phyloP scores from a whole-genome alignment of 2,113 vertebrate genomes.

The Epinephelus fuscoguttatus region DNA sequence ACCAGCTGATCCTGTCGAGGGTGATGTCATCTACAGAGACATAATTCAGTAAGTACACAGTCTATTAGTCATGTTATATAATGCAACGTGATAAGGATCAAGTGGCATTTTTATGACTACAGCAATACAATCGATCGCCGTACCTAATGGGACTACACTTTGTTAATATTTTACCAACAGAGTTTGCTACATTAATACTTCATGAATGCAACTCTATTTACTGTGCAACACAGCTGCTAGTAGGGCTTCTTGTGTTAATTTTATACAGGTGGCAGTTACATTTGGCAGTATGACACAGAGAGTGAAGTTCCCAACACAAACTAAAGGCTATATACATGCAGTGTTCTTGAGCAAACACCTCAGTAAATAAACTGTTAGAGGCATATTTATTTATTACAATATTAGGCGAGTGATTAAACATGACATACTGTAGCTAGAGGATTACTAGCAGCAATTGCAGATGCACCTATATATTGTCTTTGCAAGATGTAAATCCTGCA shows the following conservation, averaged over 20 bases:
- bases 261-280: neutral
- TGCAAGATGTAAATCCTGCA: neutral
- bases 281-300: neutral
- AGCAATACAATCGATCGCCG: neutral
- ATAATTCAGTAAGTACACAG: neutral
- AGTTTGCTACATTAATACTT: neutral
- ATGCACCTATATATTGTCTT: neutral
- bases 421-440: neutral
- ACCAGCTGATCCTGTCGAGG: neutral
- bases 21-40: neutral
- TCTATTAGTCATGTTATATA: neutral
- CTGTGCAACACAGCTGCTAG: neutral
- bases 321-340: neutral
- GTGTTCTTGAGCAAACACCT: neutral
- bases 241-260: neutral
- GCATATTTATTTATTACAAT: neutral
- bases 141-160: too few relatives aligned
- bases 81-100: neutral
- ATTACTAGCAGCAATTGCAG: neutral
- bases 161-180: neutral
- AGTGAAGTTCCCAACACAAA: neutral
- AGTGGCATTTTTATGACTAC: neutral
- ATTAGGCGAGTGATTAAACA: neutral
- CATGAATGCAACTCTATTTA: neutral
- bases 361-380: neutral